Percentiles rank a stretch among this genome's conserved stretches.
These are phyloP conservation scores for Colostygia pectinataria DNA, from an alignment of 2,888 invertebrate genomes.

Conservation along the genomic window DNA sequence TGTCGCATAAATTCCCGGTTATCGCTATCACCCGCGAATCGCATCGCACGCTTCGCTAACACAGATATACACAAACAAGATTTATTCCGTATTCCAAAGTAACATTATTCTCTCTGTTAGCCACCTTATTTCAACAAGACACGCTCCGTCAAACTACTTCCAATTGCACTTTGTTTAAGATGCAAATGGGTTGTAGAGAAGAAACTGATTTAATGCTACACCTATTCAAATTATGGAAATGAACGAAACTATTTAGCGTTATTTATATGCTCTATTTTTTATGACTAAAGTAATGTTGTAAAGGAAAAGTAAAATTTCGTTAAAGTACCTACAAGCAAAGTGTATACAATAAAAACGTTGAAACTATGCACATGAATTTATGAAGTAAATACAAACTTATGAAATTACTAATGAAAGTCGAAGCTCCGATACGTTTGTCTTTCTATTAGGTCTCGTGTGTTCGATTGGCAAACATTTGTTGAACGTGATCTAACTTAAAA, in stretches of 20 bases:
- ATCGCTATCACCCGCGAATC: slow-evolving; percentile 9
- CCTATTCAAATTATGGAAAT: slow-evolving; percentile 8
- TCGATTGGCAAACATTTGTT: slow-evolving; percentile 69
- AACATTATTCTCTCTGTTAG: slow-evolving; percentile 21
- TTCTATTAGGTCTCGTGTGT: slow-evolving; percentile 67
- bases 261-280: no score
- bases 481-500: slow-evolving; percentile 75
- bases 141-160: slow-evolving; percentile 29
- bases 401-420: slow-evolving; percentile 53
- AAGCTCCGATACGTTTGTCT: slow-evolving; percentile 65
- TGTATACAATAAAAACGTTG: no score
- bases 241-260: neutral
- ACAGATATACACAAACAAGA: slow-evolving; percentile 16
- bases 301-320: neutral
- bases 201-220: slow-evolving; percentile 13
- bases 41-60: slow-evolving; percentile 12
- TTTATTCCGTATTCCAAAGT: slow-evolving; percentile 13
- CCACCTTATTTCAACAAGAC: slow-evolving; percentile 28
- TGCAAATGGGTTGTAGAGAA: slow-evolving; percentile 20
- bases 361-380: neutral
- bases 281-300: no score
- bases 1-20: slow-evolving; percentile 11
- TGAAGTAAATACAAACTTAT: slow-evolving; percentile 27
- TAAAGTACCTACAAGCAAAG: no score
- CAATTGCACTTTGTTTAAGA: slow-evolving; percentile 21